Percentiles rank a stretch among this genome's conserved stretches.
Evolutionary conservation across 2,888 invertebrate species (phyloP).

Genomic region (Sarcophaga carnaria): DNA sequence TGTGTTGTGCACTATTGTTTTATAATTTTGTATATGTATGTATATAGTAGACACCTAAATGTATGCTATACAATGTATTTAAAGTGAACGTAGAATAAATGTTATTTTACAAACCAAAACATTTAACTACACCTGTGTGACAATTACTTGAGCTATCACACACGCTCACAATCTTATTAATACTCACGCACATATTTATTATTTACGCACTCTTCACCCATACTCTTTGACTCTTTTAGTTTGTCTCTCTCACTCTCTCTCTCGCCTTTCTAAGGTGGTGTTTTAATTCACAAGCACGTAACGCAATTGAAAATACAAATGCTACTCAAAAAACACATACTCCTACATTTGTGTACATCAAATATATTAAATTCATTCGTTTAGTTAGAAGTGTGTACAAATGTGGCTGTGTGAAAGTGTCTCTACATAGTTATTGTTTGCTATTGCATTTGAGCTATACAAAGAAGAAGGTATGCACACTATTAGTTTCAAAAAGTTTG

Average conservation of each 20-base stretch:
- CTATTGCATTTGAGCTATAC: background rate
- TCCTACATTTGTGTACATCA: background rate
- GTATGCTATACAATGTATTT: conserved; percentile 43
- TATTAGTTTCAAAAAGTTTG: background rate
- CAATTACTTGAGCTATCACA: conserved; percentile 12
- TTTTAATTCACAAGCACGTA: conserved; percentile 23
- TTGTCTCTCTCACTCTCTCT: background rate
- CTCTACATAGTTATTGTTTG: conserved; percentile 34
- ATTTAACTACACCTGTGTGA: conserved; percentile 45
- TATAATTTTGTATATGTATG: background rate
- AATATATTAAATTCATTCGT: conserved; percentile 1
- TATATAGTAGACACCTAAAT: conserved; percentile 49
- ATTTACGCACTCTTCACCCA: conserved; percentile 1
- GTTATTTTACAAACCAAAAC: conserved; percentile 7
- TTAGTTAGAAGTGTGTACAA: background rate
- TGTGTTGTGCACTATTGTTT: background rate
- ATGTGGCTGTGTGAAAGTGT: background rate
- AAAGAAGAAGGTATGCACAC: background rate
- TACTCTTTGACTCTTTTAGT: background rate
- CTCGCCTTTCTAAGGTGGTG: background rate
- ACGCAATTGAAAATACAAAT: conserved; percentile 13
- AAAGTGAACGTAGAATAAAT: background rate
- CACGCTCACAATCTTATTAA: background rate
- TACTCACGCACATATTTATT: conserved; percentile 7
- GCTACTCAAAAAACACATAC: background rate